Evolutionary conservation across 2,797 vertebrate genomes (phyloP).

Genomic region (Telmatherina bonti): DNA sequence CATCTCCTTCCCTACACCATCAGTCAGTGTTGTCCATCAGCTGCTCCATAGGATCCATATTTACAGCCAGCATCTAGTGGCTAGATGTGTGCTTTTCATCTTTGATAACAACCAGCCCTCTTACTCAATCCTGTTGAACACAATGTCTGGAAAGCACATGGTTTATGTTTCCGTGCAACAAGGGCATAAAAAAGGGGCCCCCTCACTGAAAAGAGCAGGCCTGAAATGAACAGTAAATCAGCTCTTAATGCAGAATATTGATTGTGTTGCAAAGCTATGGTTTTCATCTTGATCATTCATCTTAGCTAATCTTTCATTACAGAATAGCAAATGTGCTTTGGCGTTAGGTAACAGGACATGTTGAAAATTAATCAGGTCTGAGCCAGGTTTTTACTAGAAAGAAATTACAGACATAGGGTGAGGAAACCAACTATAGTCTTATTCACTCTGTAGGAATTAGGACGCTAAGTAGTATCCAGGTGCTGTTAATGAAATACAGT

Average conservation of each 20-base stretch:
- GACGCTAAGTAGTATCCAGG: neutral
- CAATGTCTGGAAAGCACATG: constrained; percentile 36
- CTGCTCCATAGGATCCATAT: constrained; percentile 13
- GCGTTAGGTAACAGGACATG: neutral
- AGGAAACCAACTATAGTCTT: too few species aligned
- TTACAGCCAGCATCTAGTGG: constrained; percentile 16
- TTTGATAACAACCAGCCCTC: constrained; percentile 17
- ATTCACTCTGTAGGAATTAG: neutral
- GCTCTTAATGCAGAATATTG: constrained; percentile 33
- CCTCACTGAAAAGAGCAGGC: constrained; percentile 29
- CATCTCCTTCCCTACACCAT: constrained; percentile 31
- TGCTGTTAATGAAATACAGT: neutral
- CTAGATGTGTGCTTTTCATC: constrained; percentile 16
- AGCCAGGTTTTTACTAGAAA: too few species aligned
- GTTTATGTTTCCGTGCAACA: constrained; percentile 44
- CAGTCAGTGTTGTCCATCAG: constrained; percentile 25
- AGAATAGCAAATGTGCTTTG: constrained; percentile 21
- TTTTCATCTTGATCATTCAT: constrained; percentile 19
- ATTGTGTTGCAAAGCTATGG: constrained; percentile 31
- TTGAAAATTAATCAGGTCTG: neutral
- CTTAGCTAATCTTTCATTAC: constrained; percentile 21
- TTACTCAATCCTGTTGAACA: constrained; percentile 8
- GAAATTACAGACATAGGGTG: too few species aligned
- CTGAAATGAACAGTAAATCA: constrained; percentile 51
- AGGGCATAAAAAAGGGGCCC: constrained; percentile 14